A percentile compares a stretch with the other conserved stretches of the same genome.
Evolutionary conservation across 2,888 invertebrate species (phyloP).

Genomic region (Melanargia galathea): DNA sequence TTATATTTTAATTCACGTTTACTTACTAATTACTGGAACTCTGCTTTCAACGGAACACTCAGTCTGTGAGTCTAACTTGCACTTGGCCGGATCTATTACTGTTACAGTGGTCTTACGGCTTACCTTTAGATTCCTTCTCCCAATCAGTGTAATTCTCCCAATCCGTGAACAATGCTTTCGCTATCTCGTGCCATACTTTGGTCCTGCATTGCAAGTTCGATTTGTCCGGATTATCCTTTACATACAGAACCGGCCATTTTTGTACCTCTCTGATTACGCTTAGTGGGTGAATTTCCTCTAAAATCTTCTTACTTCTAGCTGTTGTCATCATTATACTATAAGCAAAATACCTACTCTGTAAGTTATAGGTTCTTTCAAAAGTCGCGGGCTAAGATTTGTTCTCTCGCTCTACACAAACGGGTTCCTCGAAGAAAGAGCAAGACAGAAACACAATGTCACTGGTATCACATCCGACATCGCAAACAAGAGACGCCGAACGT

Average conservation of each 20-base stretch:
- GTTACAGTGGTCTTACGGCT: too few relatives aligned
- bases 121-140: conserved; percentile 46
- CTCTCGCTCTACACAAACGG: neutral
- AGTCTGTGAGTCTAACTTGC: too few relatives aligned
- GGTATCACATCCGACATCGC: neutral
- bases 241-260: conserved; percentile 54
- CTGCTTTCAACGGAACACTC: too few relatives aligned
- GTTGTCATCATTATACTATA: conserved; percentile 22
- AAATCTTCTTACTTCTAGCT: conserved; percentile 44
- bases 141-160: conserved; percentile 44
- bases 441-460: conserved; percentile 1
- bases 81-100: too few relatives aligned
- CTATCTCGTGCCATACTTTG: conserved; percentile 53
- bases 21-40: too few relatives aligned
- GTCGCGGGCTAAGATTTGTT: neutral
- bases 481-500: conserved; percentile 19
- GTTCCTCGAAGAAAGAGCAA: neutral
- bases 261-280: conserved; percentile 55
- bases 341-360: too few relatives aligned
- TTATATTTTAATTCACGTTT: too few relatives aligned
- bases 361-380: too few relatives aligned
- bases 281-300: conserved; percentile 53
- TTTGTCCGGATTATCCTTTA: conserved; percentile 46
- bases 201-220: conserved; percentile 46
- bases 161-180: conserved; percentile 46